These are phyloP conservation scores for Oikopleura albicans DNA, from an alignment of 23 tunicate species.

Conservation along the genomic window DNA sequence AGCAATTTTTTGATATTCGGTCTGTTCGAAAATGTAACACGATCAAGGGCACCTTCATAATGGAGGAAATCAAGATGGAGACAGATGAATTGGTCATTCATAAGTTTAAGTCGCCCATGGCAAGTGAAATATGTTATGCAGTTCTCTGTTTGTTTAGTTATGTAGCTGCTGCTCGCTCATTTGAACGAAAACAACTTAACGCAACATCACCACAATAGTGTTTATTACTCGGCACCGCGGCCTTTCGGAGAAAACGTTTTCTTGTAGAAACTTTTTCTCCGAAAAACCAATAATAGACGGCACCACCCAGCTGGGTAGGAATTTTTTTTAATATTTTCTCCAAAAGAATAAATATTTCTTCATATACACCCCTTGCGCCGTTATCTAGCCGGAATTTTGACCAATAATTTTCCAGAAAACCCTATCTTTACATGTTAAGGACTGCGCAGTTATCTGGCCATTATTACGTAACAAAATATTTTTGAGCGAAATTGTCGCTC, in stretches of 20 bases:
- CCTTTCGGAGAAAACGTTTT: too few relatives aligned
- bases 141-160: slow-evolving; percentile 51
- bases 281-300: too few relatives aligned
- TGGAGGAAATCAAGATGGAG: slow-evolving; percentile 74
- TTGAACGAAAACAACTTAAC: slow-evolving; percentile 10
- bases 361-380: too few relatives aligned
- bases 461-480: too few relatives aligned
- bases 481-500: neutral
- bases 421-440: too few relatives aligned
- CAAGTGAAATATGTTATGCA: slow-evolving; percentile 71
- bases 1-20: slow-evolving; percentile 18
- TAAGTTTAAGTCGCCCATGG: slow-evolving; percentile 57
- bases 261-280: too few relatives aligned
- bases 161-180: slow-evolving; percentile 12
- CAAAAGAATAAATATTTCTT: neutral
- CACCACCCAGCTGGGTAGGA: too few relatives aligned
- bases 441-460: too few relatives aligned
- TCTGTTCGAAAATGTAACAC: slow-evolving; percentile 72
- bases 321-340: neutral
- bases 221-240: too few relatives aligned
- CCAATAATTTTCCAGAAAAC: too few relatives aligned
- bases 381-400: too few relatives aligned
- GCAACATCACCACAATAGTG: neutral
- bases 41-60: slow-evolving; percentile 50
- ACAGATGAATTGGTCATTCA: slow-evolving; percentile 74